phyloP scores from a whole-genome alignment of 2,888 invertebrate species.

The Erebia aethiops region DNA sequence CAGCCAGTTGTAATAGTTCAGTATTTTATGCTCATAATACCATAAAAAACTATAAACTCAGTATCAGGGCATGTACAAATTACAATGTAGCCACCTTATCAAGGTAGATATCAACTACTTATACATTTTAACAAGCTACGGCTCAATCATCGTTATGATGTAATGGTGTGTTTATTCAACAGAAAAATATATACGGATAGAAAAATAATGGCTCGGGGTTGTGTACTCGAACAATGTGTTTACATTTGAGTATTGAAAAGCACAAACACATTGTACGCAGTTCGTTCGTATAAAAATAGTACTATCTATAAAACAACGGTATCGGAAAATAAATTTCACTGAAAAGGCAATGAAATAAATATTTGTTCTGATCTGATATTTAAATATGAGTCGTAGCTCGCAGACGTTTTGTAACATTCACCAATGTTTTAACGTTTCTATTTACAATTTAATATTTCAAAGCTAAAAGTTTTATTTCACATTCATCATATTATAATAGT shows the following conservation, averaged over 20 bases:
- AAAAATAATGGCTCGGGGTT: neutral
- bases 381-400: slow-evolving; percentile 34
- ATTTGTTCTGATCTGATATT: slow-evolving; percentile 36
- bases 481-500: too few relatives aligned
- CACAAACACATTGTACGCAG: neutral
- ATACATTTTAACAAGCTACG: too few relatives aligned
- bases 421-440: slow-evolving; percentile 20
- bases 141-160: too few relatives aligned
- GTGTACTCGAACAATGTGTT: neutral
- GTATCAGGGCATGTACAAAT: too few relatives aligned
- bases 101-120: too few relatives aligned
- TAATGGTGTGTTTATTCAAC: neutral
- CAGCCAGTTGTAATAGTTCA: too few relatives aligned
- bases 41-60: too few relatives aligned
- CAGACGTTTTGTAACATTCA: slow-evolving; percentile 32
- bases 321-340: slow-evolving; percentile 28
- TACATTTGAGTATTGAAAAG: neutral
- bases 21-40: too few relatives aligned
- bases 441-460: slow-evolving; percentile 28
- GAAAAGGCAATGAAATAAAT: slow-evolving; percentile 30
- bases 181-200: neutral
- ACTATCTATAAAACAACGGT: slow-evolving; percentile 10
- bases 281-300: slow-evolving; percentile 1
- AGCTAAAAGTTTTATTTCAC: too few relatives aligned
- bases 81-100: too few relatives aligned